These are phyloP conservation scores for Neopelma chrysocephalum DNA, from an alignment of 2,797 vertebrate genomes.

Conservation along the genomic window DNA sequence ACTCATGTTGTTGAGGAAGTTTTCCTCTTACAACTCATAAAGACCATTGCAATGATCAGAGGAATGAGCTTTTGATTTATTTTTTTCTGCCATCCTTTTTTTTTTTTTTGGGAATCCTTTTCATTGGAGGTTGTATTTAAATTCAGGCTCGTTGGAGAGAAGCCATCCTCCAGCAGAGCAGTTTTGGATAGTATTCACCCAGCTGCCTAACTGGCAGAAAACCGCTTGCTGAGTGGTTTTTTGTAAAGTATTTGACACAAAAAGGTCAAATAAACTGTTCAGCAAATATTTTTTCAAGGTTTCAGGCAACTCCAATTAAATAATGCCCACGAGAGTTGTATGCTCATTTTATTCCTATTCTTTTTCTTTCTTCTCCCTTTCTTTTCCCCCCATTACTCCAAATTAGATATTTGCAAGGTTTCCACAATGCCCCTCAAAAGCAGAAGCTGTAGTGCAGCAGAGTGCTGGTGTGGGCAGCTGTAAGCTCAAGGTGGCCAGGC, in stretches of 20 bases:
- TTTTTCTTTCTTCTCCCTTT: not conserved
- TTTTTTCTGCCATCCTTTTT: not conserved
- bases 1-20: not conserved
- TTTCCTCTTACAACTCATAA: not conserved
- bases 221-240: not conserved
- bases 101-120: conserved; percentile 5
- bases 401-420: not conserved
- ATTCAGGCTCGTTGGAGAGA: conserved; percentile 30
- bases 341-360: not conserved
- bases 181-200: conserved; percentile 47
- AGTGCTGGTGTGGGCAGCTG: not conserved
- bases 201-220: conserved; percentile 55
- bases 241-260: conserved; percentile 19
- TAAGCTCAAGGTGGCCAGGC: not conserved
- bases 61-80: conserved; percentile 33
- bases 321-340: not conserved
- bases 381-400: not conserved
- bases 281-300: conserved; percentile 63
- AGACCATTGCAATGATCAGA: not conserved
- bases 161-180: conserved; percentile 51
- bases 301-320: conserved; percentile 55
- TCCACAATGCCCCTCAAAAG: not conserved
- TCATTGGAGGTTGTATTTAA: conserved; percentile 27
- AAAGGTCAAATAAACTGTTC: conserved; percentile 59
- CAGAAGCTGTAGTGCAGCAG: not conserved